Percentiles rank a stretch among this genome's conserved stretches.
Evolutionary conservation across 2,888 invertebrate genomes (phyloP).

Genomic region (Andrena chrysosceles): DNA sequence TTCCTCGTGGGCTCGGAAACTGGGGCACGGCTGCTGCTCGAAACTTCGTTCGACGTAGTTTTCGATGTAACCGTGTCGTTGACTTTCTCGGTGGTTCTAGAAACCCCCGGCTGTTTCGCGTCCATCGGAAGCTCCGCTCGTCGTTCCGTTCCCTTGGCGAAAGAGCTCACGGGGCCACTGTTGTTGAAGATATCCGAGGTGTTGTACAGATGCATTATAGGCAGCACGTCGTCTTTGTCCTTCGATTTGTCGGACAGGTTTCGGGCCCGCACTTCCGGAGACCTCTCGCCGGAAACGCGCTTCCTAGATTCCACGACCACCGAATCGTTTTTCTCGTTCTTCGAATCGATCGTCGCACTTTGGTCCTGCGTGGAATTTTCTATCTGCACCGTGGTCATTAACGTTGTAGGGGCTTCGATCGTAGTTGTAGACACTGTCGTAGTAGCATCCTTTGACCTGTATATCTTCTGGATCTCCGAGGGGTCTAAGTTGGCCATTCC

Average conservation of each 20-base stretch:
- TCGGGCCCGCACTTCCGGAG: constrained; percentile 79
- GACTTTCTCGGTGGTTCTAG: constrained; percentile 43
- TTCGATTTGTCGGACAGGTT: constrained; percentile 79
- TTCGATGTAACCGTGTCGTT: constrained; percentile 42
- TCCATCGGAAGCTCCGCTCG: constrained; percentile 48
- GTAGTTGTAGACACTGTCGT: constrained; percentile 46
- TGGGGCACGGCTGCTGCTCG: constrained; percentile 56
- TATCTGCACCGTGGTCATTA: constrained; percentile 30
- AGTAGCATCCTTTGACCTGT: constrained; percentile 73
- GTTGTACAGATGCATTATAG: constrained; percentile 83
- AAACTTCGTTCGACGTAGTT: constrained; percentile 40
- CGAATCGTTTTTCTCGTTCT: constrained; percentile 26
- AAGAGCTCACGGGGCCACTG: constrained; percentile 61
- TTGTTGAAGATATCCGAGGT: constrained; percentile 82
- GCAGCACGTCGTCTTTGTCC: constrained; percentile 81
- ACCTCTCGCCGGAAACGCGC: constrained; percentile 69
- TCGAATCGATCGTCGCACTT: constrained; percentile 13
- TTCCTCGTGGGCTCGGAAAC: constrained; percentile 60
- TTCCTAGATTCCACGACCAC: constrained; percentile 52
- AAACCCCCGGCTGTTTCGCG: constrained; percentile 80
- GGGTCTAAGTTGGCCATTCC: constrained; percentile 77
- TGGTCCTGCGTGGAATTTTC: constrained; percentile 54
- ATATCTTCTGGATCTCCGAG: constrained; percentile 82
- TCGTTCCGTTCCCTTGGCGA: constrained; percentile 45
- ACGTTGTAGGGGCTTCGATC: constrained; percentile 36